Percentiles rank a stretch among this genome's conserved stretches.
phyloP scores from a whole-genome alignment of 2,113 vertebrate species.

The Indicator indicator region DNA sequence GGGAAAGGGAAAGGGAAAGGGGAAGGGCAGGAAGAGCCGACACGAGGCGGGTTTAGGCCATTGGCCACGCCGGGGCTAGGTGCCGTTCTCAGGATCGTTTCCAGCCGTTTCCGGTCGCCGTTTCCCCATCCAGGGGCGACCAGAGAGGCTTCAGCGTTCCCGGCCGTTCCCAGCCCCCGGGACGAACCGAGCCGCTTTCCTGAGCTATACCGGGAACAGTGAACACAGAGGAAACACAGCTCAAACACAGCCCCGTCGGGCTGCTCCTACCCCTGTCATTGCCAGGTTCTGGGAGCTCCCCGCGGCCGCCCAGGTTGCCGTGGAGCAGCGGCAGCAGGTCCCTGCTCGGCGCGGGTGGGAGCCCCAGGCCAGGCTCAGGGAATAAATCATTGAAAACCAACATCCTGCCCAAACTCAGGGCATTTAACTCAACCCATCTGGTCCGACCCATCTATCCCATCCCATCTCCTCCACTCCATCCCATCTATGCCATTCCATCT shows the following conservation, averaged over 20 bases:
- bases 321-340: rapidly evolving
- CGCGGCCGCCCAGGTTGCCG: not conserved
- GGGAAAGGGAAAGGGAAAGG: not conserved
- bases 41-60: not conserved
- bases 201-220: not conserved
- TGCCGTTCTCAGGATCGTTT: not conserved
- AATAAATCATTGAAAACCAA: not conserved
- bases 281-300: not conserved
- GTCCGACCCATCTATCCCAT: not conserved
- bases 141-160: not conserved
- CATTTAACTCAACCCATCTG: not conserved
- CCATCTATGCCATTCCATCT: not conserved
- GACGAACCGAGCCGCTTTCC: not conserved
- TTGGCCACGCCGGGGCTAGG: not conserved
- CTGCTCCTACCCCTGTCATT: not conserved
- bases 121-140: not conserved
- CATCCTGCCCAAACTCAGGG: not conserved
- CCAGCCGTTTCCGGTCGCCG: not conserved
- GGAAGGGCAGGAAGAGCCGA: not conserved
- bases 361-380: not conserved
- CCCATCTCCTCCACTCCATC: not conserved
- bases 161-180: not conserved
- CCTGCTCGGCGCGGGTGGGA: not conserved
- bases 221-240: not conserved
- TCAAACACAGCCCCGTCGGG: not conserved